phyloP scores from a whole-genome alignment of 2,113 vertebrate species.

The Petrocephalus zakoni region DNA sequence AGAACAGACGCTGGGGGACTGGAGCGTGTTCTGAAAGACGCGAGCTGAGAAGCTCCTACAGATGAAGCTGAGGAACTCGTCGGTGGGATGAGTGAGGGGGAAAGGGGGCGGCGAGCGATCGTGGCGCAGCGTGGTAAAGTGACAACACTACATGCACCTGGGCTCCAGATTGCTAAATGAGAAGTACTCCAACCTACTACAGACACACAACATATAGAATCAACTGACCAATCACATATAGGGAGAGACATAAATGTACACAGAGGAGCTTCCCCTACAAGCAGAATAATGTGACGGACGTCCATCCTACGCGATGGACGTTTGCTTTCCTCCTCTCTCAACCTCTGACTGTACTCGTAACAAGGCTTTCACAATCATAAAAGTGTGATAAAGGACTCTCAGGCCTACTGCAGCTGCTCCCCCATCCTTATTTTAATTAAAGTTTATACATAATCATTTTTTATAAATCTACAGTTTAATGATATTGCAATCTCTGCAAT shows the following conservation, averaged over 20 bases:
- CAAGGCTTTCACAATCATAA: neutral
- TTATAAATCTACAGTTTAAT: slow-evolving; percentile 8
- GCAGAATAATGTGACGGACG: no score
- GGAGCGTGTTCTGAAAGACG: neutral
- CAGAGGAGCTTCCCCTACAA: neutral
- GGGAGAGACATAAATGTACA: neutral
- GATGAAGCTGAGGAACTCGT: neutral
- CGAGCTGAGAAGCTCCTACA: neutral
- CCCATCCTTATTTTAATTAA: slow-evolving; percentile 8
- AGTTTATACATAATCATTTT: slow-evolving; percentile 6
- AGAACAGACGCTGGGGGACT: neutral
- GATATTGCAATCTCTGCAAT: neutral
- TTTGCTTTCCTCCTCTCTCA: neutral
- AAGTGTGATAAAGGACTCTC: neutral
- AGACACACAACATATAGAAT: neutral
- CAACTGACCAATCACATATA: neutral
- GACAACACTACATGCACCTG: neutral
- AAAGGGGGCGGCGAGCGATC: neutral
- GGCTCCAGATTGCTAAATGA: neutral
- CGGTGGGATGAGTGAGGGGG: neutral
- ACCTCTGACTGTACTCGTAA: neutral
- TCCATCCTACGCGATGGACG: neutral
- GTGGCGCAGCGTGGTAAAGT: neutral
- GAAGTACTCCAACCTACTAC: neutral
- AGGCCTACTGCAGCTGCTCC: neutral